Conservation (phyloP, 2,797 vertebrate genomes). For the Setipinna tenuifilis region DNA sequence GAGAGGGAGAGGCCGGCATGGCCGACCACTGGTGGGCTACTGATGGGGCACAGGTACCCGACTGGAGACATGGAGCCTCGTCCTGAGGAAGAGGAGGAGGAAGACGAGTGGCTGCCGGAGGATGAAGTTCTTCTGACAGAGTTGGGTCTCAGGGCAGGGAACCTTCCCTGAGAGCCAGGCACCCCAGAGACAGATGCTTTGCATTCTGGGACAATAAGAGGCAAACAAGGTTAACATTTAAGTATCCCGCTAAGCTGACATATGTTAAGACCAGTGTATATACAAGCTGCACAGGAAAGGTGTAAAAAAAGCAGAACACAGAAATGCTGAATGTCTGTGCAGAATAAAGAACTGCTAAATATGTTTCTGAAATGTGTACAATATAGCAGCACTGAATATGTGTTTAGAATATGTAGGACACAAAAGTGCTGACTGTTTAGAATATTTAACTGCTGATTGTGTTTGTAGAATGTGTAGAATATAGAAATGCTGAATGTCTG, state of each 20-base stretch:
- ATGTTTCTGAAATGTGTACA: too few relatives aligned
- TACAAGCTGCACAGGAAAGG: not conserved
- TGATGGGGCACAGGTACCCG: constrained; percentile 62
- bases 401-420: too few relatives aligned
- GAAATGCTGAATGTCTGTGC: too few relatives aligned
- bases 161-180: constrained; percentile 36
- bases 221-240: not conserved
- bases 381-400: too few relatives aligned
- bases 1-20: constrained; percentile 59
- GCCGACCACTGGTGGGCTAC: constrained; percentile 47
- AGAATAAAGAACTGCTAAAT: too few relatives aligned
- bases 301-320: not conserved
- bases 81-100: constrained; percentile 74
- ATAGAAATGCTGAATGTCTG: too few relatives aligned
- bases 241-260: not conserved
- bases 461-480: too few relatives aligned
- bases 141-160: constrained; percentile 65
- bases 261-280: not conserved
- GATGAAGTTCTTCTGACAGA: constrained; percentile 76
- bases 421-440: too few relatives aligned
- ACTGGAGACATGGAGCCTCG: constrained; percentile 70
- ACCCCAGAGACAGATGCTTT: constrained; percentile 49
- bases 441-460: too few relatives aligned
- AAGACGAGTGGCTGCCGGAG: constrained; percentile 72
- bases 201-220: constrained; percentile 62